These are phyloP conservation scores for Drosophila prolongata DNA, from an alignment of 2,888 invertebrate species.

Conservation along the genomic window DNA sequence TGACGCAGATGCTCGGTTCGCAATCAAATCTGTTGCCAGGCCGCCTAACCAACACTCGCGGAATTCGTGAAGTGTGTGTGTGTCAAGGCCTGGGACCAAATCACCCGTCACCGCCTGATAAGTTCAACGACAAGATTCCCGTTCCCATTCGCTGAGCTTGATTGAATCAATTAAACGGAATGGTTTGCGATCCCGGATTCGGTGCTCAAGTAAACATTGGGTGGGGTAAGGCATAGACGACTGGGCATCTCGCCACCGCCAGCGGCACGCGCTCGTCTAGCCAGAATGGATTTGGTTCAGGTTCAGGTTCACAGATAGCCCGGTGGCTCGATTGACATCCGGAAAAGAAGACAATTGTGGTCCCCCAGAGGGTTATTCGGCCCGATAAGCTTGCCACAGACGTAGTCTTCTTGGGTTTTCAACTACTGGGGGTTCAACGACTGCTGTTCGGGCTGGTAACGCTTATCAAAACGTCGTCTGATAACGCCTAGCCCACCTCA, in stretches of 20 bases:
- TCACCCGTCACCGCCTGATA: slow-evolving; percentile 60
- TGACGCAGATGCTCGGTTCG: slow-evolving; percentile 15
- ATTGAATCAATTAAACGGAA: slow-evolving; percentile 70
- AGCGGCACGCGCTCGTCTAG: slow-evolving; percentile 26
- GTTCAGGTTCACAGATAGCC: slow-evolving; percentile 11
- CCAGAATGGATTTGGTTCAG: neutral
- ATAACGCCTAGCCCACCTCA: slow-evolving; percentile 40
- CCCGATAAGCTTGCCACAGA: slow-evolving; percentile 11
- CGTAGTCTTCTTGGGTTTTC: slow-evolving; percentile 10
- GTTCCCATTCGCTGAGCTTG: slow-evolving; percentile 39
- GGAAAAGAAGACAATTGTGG: neutral
- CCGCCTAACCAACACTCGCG: slow-evolving; percentile 44
- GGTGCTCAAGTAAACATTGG: slow-evolving; percentile 24
- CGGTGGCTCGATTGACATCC: slow-evolving; percentile 2
- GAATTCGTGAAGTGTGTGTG: slow-evolving; percentile 48
- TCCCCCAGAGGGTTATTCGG: slow-evolving; percentile 3
- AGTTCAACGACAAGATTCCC: slow-evolving; percentile 46
- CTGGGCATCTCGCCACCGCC: slow-evolving; percentile 1
- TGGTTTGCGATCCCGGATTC: slow-evolving; percentile 72
- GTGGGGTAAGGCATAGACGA: slow-evolving; percentile 8
- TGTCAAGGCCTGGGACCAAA: slow-evolving; percentile 63
- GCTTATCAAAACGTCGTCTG: slow-evolving; percentile 19
- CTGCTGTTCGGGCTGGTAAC: neutral
- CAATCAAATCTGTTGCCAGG: slow-evolving; percentile 53
- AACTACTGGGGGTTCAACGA: slow-evolving; percentile 20